phyloP scores from a whole-genome alignment of 2,797 vertebrate species.

The Pseudomugil gertrudae region DNA sequence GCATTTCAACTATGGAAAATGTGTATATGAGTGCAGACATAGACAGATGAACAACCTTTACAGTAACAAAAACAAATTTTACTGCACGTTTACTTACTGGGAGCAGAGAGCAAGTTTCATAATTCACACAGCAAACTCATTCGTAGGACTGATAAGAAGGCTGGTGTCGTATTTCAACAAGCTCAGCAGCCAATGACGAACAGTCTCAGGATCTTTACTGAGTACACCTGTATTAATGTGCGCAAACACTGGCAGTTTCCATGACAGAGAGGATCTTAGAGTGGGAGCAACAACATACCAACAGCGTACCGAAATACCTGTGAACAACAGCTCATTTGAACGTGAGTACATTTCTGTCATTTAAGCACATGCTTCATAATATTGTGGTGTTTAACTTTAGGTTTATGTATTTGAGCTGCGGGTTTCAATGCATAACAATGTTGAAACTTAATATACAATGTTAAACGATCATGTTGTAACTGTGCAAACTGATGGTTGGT shows the following conservation, averaged over 20 bases:
- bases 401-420: background rate
- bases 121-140: conserved; percentile 22
- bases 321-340: conserved; percentile 42
- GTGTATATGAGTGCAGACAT: background rate
- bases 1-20: conserved; percentile 9
- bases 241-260: conserved; percentile 66
- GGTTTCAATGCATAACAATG: background rate
- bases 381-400: background rate
- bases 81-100: conserved; percentile 21
- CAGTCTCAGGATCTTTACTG: conserved; percentile 55
- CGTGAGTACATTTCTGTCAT: conserved; percentile 61
- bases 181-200: conserved; percentile 74
- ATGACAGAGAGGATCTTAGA: conserved; percentile 71
- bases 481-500: background rate
- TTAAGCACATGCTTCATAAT: background rate
- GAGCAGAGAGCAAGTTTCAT: conserved; percentile 24
- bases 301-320: conserved; percentile 29
- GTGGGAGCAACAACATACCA: conserved; percentile 59
- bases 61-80: conserved; percentile 17
- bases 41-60: conserved; percentile 11
- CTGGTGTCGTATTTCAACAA: conserved; percentile 79
- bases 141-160: conserved; percentile 57
- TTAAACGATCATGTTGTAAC: background rate
- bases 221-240: conserved; percentile 73
- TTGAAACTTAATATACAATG: background rate